A percentile compares a stretch with the other conserved stretches of the same genome.
These are phyloP conservation scores for Trichomycterus rosablanca DNA, from an alignment of 2,113 vertebrate species.

Conservation along the genomic window DNA sequence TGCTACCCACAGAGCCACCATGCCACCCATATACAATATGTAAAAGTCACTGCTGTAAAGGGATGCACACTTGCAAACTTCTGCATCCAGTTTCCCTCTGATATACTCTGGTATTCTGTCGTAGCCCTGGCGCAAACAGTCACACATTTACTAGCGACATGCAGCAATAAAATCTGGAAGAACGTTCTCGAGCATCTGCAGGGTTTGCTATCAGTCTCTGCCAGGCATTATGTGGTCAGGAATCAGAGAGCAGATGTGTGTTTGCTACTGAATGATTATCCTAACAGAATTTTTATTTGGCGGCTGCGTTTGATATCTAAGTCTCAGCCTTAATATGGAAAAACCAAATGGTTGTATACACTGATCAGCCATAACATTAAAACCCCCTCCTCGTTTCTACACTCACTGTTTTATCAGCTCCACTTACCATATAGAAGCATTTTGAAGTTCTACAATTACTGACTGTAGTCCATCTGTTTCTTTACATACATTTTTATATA, in stretches of 20 bases:
- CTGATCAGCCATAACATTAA: too few species aligned
- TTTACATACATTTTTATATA: too few species aligned
- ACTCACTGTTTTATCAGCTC: too few species aligned
- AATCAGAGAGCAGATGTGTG: constrained; percentile 28
- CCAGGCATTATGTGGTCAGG: constrained; percentile 14
- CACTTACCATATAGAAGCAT: too few species aligned
- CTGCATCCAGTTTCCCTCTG: too few species aligned
- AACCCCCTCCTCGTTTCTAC: too few species aligned
- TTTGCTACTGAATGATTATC: constrained; percentile 29
- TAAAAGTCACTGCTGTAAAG: too few species aligned
- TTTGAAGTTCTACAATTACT: too few species aligned
- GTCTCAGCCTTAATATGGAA: neutral
- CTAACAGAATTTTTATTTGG: constrained; percentile 33
- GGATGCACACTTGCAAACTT: too few species aligned
- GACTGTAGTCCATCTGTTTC: too few species aligned
- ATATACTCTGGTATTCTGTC: neutral
- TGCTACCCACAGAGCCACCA: too few species aligned
- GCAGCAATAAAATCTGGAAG: constrained; percentile 17
- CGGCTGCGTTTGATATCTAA: constrained; percentile 19
- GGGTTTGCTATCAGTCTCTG: constrained; percentile 23
- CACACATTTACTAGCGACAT: neutral
- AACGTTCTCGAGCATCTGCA: constrained; percentile 26
- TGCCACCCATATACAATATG: too few species aligned
- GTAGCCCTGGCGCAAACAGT: neutral
- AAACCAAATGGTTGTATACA: constrained; percentile 14